A percentile compares a stretch with the other conserved stretches of the same genome.
phyloP scores from a whole-genome alignment of 1,140 invertebrate genomes.

The Sogatella furcifera region DNA sequence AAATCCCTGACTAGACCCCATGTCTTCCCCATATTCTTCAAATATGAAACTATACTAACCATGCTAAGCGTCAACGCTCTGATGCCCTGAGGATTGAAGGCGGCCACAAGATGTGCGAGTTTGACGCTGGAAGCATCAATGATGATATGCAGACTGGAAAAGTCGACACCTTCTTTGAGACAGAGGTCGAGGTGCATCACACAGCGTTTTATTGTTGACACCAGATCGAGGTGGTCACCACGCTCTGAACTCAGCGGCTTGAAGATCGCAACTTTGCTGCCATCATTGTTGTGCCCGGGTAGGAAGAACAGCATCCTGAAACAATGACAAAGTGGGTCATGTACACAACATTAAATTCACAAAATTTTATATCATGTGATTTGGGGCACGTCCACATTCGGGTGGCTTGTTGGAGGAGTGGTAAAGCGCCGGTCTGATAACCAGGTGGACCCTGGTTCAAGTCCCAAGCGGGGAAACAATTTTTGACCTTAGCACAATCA shows the following conservation, averaged over 20 bases:
- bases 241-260: not conserved
- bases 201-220: not conserved
- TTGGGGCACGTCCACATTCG: too few species aligned
- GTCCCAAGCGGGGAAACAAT: too few species aligned
- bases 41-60: too few species aligned
- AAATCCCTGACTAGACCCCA: too few species aligned
- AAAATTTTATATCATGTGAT: too few species aligned
- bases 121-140: not conserved
- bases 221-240: not conserved
- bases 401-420: too few species aligned
- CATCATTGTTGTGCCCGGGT: not conserved
- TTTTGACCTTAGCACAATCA: too few species aligned
- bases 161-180: not conserved
- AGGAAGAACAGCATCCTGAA: not conserved
- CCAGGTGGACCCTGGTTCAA: too few species aligned
- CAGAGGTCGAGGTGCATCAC: not conserved
- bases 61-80: not conserved
- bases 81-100: not conserved
- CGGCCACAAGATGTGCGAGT: not conserved
- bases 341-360: too few species aligned
- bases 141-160: not conserved
- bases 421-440: too few species aligned
- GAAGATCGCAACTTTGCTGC: not conserved
- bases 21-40: too few species aligned
- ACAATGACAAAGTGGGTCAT: too few species aligned